These are phyloP conservation scores for Galeopsomyia nigrocyanea DNA, from an alignment of 2,888 invertebrate genomes.

Conservation along the genomic window DNA sequence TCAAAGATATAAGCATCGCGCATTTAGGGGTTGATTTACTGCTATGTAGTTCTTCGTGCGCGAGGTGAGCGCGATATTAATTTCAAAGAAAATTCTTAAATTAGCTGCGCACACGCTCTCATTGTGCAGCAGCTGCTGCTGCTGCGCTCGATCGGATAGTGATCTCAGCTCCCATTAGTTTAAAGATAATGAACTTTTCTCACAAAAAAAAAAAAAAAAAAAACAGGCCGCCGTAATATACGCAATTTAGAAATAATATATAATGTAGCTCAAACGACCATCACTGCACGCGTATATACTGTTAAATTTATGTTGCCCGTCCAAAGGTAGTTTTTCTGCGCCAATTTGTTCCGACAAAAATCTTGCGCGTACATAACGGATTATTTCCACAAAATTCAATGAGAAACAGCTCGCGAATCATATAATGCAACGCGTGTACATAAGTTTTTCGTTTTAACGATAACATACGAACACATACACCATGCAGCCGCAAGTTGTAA, in stretches of 20 bases:
- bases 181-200: neutral
- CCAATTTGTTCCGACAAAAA: conserved; percentile 1
- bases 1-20: too few species aligned
- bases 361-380: neutral
- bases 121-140: too few species aligned
- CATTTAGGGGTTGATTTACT: too few species aligned
- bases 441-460: conserved; percentile 63
- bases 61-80: too few species aligned
- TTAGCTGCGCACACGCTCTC: too few species aligned
- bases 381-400: neutral
- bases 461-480: conserved; percentile 59
- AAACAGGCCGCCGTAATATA: neutral
- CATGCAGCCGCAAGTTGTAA: conserved; percentile 52
- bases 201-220: neutral
- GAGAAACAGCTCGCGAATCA: neutral
- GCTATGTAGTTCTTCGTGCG: too few species aligned
- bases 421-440: conserved; percentile 22
- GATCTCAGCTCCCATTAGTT: too few species aligned
- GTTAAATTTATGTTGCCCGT: too few species aligned
- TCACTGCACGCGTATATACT: conserved; percentile 49
- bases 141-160: too few species aligned
- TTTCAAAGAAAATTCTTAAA: too few species aligned
- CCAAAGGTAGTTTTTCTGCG: neutral
- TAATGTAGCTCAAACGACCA: conserved; percentile 15
- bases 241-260: conserved; percentile 10